These are phyloP conservation scores for Yponomeuta evonymella DNA, from an alignment of 2,888 invertebrate species.

Conservation along the genomic window DNA sequence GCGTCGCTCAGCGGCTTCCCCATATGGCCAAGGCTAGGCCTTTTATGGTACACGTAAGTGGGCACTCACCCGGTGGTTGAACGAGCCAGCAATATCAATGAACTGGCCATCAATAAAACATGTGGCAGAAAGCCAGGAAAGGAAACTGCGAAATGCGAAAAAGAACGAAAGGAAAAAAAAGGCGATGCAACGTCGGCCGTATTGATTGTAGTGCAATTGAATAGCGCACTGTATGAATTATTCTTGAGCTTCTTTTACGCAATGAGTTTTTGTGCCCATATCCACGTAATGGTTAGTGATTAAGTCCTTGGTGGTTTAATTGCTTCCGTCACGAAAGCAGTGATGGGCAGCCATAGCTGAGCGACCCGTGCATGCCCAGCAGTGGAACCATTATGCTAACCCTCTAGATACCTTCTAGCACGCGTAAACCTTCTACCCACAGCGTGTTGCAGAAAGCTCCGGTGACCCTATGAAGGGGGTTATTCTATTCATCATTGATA, in stretches of 20 bases:
- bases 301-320: neutral
- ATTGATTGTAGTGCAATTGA: slow-evolving; percentile 66
- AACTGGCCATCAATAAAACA: slow-evolving; percentile 75
- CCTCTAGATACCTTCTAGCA: too few relatives aligned
- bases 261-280: neutral
- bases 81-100: slow-evolving; percentile 75
- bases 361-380: too few relatives aligned
- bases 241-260: slow-evolving; percentile 28
- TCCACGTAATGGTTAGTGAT: neutral
- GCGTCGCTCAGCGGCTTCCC: slow-evolving; percentile 66
- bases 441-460: too few relatives aligned
- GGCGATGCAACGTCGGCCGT: slow-evolving; percentile 49
- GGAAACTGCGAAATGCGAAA: slow-evolving; percentile 71
- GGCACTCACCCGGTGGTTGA: slow-evolving; percentile 72
- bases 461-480: too few relatives aligned
- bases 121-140: slow-evolving; percentile 71
- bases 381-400: too few relatives aligned
- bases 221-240: slow-evolving; percentile 59
- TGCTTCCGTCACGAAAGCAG: neutral
- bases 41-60: slow-evolving; percentile 73
- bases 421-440: too few relatives aligned
- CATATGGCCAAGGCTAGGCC: slow-evolving; percentile 73
- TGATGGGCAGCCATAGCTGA: too few relatives aligned
- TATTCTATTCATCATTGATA: too few relatives aligned
- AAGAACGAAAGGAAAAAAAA: slow-evolving; percentile 69